Conservation (phyloP, 2,113 vertebrate species). For the Bambusicola thoracicus region DNA sequence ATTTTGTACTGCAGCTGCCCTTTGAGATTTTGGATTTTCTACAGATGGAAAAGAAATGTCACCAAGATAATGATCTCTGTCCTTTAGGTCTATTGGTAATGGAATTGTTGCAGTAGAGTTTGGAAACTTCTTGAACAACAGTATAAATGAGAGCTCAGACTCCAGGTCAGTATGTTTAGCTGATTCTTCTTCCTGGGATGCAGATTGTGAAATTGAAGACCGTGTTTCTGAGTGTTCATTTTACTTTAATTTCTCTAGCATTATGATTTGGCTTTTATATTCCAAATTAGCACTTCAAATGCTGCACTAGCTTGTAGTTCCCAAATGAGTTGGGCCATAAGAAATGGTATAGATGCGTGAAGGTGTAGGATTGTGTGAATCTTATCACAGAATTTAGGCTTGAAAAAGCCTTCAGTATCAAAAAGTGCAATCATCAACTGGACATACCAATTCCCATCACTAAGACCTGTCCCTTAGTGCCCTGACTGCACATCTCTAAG, state of each 20-base stretch:
- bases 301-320: background rate
- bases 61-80: background rate
- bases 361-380: background rate
- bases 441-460: background rate
- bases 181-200: background rate
- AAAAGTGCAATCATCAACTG: background rate
- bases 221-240: background rate
- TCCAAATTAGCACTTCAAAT: background rate
- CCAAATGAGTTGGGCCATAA: background rate
- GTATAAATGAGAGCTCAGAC: constrained; percentile 78
- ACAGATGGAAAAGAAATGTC: background rate
- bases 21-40: background rate
- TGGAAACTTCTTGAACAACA: constrained; percentile 82
- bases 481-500: background rate
- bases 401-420: background rate
- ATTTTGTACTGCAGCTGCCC: background rate
- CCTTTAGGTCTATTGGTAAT: constrained; percentile 81
- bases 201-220: background rate
- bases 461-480: background rate
- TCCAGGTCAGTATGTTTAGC: constrained; percentile 78
- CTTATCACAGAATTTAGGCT: background rate
- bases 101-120: constrained; percentile 86
- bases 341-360: background rate
- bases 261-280: background rate
- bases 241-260: too few species aligned